Evolutionary conservation across 2,113 vertebrate species (phyloP).

Genomic region (Lota lota): DNA sequence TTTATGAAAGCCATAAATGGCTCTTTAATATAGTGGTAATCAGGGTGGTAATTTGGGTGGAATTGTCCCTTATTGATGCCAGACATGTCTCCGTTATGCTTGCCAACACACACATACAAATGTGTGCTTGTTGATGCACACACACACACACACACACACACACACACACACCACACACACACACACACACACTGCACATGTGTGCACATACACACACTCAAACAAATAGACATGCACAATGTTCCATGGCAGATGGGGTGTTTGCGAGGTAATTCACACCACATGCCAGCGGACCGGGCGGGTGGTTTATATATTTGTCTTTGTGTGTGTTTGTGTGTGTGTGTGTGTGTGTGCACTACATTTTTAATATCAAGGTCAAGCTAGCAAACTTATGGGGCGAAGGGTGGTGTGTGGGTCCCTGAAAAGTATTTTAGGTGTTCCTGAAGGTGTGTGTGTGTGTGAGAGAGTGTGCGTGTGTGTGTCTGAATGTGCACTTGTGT

Average conservation of each 20-base stretch:
- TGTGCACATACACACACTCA: slow-evolving; percentile 36
- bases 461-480: slow-evolving; percentile 35
- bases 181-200: slow-evolving; percentile 42
- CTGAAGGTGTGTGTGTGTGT: slow-evolving; percentile 19
- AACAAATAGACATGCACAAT: background rate
- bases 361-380: slow-evolving; percentile 69
- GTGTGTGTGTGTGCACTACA: slow-evolving; percentile 41
- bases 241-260: slow-evolving; percentile 57
- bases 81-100: slow-evolving; percentile 65
- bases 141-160: slow-evolving; percentile 32
- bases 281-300: slow-evolving; percentile 73
- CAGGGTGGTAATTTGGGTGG: slow-evolving; percentile 75
- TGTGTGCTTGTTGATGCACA: slow-evolving; percentile 8
- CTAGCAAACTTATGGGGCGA: slow-evolving; percentile 41
- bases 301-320: slow-evolving; percentile 49
- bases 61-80: slow-evolving; percentile 79
- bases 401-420: slow-evolving; percentile 49
- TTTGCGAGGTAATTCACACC: slow-evolving; percentile 76
- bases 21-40: slow-evolving; percentile 78
- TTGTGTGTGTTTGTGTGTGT: slow-evolving; percentile 30
- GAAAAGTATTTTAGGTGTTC: slow-evolving; percentile 51
- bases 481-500: slow-evolving; percentile 2
- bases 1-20: slow-evolving; percentile 77
- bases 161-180: slow-evolving; percentile 35
- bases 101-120: slow-evolving; percentile 60